Evolutionary conservation across 1,140 invertebrate species (phyloP).

Genomic region (Heliconius eleuchia): DNA sequence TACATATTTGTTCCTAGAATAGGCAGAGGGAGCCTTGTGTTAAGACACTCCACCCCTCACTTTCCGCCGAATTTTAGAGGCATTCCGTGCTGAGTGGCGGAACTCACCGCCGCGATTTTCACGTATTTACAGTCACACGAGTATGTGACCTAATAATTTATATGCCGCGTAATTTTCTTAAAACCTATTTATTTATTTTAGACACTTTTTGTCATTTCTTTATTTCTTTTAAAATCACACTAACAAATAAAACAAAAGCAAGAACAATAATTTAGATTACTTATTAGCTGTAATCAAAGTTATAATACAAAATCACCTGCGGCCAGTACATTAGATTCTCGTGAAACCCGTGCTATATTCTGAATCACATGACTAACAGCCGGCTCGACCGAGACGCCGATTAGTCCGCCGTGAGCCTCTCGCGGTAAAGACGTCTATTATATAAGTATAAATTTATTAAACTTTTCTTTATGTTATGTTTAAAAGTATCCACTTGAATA

Average conservation of each 20-base stretch:
- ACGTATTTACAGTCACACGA: too few relatives aligned
- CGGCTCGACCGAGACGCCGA: conserved; percentile 47
- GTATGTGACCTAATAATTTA: too few relatives aligned
- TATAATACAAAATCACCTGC: conserved; percentile 6
- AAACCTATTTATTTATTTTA: too few relatives aligned
- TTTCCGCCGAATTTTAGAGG: too few relatives aligned
- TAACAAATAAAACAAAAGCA: background rate
- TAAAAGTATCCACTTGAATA: background rate
- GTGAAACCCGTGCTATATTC: conserved; percentile 60
- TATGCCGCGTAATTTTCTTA: too few relatives aligned
- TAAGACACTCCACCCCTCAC: too few relatives aligned
- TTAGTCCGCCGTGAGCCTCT: conserved; percentile 51
- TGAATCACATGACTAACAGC: conserved; percentile 73
- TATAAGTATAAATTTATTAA: background rate
- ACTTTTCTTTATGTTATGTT: conserved; percentile 18
- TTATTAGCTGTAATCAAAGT: conserved; percentile 5
- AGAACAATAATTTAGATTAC: conserved; percentile 2
- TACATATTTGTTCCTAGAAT: too few relatives aligned
- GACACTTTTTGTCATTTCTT: too few relatives aligned
- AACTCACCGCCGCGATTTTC: too few relatives aligned
- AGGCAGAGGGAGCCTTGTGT: too few relatives aligned
- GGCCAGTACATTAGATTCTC: conserved; percentile 59
- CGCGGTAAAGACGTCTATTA: conserved; percentile 37
- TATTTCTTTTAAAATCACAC: background rate
- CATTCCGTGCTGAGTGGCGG: too few relatives aligned